Conservation (phyloP, 2,113 vertebrate species). For the Semnornis frantzii region DNA sequence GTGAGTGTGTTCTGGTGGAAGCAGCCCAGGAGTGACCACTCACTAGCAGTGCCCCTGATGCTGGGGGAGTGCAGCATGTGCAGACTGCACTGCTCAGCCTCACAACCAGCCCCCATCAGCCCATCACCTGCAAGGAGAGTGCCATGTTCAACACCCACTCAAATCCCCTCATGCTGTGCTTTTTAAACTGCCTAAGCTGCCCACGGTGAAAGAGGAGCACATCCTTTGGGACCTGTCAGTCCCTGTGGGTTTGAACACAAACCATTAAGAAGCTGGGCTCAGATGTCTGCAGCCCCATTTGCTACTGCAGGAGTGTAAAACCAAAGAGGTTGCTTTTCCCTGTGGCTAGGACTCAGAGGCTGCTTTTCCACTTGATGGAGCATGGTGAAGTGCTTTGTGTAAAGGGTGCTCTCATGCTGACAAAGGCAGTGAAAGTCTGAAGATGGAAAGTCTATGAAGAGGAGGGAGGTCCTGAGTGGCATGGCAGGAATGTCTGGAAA, state of each 20-base stretch:
- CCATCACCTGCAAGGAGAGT: neutral
- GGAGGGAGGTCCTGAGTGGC: neutral
- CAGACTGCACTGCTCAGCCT: neutral
- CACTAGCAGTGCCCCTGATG: neutral
- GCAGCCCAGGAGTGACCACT: neutral
- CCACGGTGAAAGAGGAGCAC: neutral
- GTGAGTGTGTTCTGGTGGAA: neutral
- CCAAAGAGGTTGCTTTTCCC: neutral
- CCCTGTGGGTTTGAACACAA: neutral
- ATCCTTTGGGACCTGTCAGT: neutral
- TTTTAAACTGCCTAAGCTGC: neutral
- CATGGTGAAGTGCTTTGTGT: neutral
- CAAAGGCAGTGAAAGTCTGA: neutral
- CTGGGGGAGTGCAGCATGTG: neutral
- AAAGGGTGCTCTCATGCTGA: neutral
- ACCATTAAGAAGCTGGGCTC: neutral
- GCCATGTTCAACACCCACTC: neutral
- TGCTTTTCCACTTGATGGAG: neutral
- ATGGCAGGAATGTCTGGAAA: neutral
- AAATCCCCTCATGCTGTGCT: rapidly evolving
- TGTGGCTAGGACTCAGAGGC: neutral
- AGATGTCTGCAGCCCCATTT: neutral
- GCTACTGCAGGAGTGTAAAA: neutral
- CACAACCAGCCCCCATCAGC: neutral
- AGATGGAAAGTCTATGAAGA: neutral